Evolutionary conservation across 2,888 invertebrate species (phyloP).

Genomic region (Vannuccia rotundouncinata): DNA sequence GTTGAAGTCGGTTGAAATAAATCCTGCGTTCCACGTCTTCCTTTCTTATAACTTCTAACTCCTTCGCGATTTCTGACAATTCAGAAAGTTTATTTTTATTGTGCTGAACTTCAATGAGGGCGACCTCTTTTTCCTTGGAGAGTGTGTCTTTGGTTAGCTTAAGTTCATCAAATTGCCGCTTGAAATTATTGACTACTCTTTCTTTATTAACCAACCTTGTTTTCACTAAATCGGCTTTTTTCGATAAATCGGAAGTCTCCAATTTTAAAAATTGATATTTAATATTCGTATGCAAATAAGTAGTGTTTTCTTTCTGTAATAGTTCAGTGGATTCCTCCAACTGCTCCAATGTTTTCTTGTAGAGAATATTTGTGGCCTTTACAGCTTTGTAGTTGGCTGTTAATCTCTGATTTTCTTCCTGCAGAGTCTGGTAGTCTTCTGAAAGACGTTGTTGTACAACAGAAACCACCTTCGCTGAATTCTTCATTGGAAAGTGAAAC

Average conservation of each 20-base stretch:
- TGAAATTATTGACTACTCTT: constrained; percentile 8
- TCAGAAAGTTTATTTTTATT: neutral
- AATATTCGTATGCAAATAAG: neutral
- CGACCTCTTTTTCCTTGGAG: constrained; percentile 6
- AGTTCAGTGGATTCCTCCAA: neutral
- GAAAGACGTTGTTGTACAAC: neutral
- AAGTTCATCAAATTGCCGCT: constrained; percentile 31
- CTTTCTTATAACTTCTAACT: constrained; percentile 7
- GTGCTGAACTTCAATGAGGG: constrained; percentile 18
- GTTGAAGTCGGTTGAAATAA: constrained; percentile 25
- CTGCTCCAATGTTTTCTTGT: neutral
- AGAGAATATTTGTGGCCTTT: neutral
- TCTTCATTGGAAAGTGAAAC: neutral
- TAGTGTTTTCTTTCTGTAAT: neutral
- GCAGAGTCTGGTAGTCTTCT: neutral
- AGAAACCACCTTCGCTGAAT: neutral
- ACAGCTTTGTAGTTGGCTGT: neutral
- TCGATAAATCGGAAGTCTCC: constrained; percentile 28
- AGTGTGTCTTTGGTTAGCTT: neutral
- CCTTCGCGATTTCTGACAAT: neutral
- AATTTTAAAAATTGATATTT: constrained; percentile 34
- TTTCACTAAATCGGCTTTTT: constrained; percentile 27
- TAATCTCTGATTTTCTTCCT: neutral
- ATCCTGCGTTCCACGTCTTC: neutral
- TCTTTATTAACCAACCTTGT: constrained; percentile 24